phyloP scores from a whole-genome alignment of 2,888 invertebrate species.

The Drosophila fulvimacula region DNA sequence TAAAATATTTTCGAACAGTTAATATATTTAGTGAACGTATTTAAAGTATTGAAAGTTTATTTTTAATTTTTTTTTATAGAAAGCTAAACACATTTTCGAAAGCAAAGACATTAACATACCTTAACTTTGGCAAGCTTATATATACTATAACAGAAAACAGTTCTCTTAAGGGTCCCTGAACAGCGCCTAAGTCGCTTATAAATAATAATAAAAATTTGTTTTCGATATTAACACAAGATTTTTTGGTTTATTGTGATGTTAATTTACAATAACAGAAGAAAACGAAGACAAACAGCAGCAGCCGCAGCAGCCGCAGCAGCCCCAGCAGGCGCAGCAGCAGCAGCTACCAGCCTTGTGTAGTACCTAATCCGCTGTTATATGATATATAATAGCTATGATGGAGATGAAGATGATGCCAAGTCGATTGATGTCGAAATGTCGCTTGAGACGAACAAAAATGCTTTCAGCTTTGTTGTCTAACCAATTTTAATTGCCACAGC shows the following conservation, averaged over 20 bases:
- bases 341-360: constrained; percentile 31
- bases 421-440: constrained; percentile 56
- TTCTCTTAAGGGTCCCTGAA: not conserved
- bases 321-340: too few relatives aligned
- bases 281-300: not conserved
- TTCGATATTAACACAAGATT: constrained; percentile 4
- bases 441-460: constrained; percentile 51
- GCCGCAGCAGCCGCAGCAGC: constrained; percentile 24
- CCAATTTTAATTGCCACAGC: constrained; percentile 72
- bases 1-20: too few relatives aligned
- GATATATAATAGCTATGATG: constrained; percentile 13
- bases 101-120: not conserved
- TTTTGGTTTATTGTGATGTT: constrained; percentile 28
- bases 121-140: not conserved
- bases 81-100: not conserved
- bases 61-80: too few relatives aligned
- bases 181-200: not conserved
- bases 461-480: constrained; percentile 62
- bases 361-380: constrained; percentile 67
- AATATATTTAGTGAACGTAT: too few relatives aligned
- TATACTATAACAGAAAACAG: not conserved
- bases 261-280: constrained; percentile 16
- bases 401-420: constrained; percentile 57
- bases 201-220: not conserved
- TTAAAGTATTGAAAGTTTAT: too few relatives aligned